These are phyloP conservation scores for Gila robusta DNA, from an alignment of 2,797 vertebrate genomes.

Conservation along the genomic window DNA sequence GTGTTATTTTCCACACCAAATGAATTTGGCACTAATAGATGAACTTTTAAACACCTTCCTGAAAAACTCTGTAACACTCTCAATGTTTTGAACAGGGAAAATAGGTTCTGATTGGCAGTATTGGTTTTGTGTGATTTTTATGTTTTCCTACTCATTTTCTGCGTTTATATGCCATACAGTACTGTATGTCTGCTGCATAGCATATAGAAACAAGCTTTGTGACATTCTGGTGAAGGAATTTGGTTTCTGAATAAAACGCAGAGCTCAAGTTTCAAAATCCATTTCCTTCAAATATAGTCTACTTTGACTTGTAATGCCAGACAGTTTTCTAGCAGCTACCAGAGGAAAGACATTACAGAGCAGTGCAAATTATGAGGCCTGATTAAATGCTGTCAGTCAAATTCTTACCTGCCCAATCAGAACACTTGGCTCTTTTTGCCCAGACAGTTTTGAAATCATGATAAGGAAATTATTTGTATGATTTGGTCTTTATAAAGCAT, in stretches of 20 bases:
- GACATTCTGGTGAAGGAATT: slow-evolving; percentile 9
- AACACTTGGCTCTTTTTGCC: neutral
- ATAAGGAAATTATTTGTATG: neutral
- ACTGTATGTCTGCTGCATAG: neutral
- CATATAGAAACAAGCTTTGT: slow-evolving; percentile 5
- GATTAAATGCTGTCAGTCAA: slow-evolving; percentile 38
- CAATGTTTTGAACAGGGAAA: neutral
- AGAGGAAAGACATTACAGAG: slow-evolving; percentile 32
- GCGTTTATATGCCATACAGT: slow-evolving; percentile 1
- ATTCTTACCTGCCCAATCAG: slow-evolving; percentile 1
- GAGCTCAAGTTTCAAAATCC: slow-evolving; percentile 37
- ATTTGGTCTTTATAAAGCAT: neutral
- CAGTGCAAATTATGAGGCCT: slow-evolving; percentile 9
- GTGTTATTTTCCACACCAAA: slow-evolving; percentile 48
- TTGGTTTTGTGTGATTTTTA: neutral
- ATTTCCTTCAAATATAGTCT: slow-evolving; percentile 48
- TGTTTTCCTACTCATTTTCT: slow-evolving; percentile 16
- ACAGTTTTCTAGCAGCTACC: slow-evolving; percentile 4
- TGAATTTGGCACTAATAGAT: slow-evolving; percentile 31
- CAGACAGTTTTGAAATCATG: slow-evolving; percentile 13
- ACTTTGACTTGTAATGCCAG: slow-evolving; percentile 33
- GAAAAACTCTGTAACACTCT: neutral
- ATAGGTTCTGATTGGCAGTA: slow-evolving; percentile 18
- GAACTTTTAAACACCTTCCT: slow-evolving; percentile 34
- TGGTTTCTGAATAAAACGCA: slow-evolving; percentile 24